These are phyloP conservation scores for Cyprinella venusta DNA, from an alignment of 2,797 vertebrate genomes.

Conservation along the genomic window DNA sequence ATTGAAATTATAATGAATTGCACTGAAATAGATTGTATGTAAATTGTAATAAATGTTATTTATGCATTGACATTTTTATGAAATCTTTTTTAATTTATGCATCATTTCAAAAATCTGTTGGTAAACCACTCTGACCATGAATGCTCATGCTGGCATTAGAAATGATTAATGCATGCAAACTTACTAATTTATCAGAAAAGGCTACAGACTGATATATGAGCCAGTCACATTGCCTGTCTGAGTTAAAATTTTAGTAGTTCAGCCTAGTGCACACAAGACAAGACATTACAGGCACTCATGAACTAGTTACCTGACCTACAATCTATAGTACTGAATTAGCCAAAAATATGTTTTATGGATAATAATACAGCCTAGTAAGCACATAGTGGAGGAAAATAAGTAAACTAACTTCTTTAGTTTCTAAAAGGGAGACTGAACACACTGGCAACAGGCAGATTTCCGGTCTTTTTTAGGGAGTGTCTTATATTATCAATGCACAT, in stretches of 20 bases:
- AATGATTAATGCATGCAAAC: conserved; percentile 5
- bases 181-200: conserved; percentile 22
- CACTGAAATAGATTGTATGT: background rate
- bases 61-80: background rate
- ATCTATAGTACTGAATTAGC: conserved; percentile 3
- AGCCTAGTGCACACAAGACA: background rate
- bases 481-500: background rate
- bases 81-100: background rate
- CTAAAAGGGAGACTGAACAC: background rate
- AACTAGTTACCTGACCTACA: conserved; percentile 26
- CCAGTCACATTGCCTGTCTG: background rate
- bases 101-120: background rate
- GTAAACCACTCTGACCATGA: background rate
- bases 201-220: conserved; percentile 10
- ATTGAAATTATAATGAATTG: background rate
- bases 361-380: background rate
- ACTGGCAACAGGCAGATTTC: background rate
- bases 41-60: background rate
- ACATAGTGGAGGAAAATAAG: background rate
- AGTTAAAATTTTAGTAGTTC: conserved; percentile 23
- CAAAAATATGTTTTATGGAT: conserved; percentile 10
- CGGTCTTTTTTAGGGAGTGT: background rate
- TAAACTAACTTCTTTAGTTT: background rate
- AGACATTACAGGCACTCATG: background rate
- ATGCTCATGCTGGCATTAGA: background rate